These are phyloP conservation scores for Pogonomyrmex barbatus DNA, from an alignment of 1,140 invertebrate species.

Conservation along the genomic window DNA sequence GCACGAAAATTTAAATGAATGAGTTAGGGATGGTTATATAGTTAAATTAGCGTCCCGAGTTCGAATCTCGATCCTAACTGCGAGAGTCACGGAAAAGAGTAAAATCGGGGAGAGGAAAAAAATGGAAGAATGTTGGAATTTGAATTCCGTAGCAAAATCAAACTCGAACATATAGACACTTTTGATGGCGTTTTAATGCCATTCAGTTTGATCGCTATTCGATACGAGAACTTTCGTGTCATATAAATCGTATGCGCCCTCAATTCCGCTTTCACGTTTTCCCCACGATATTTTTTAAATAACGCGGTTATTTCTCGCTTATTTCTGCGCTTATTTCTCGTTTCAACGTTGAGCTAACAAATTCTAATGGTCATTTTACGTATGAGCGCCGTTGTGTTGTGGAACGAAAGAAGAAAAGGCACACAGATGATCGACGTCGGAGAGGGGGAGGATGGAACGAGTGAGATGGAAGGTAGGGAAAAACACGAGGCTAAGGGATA, in stretches of 20 bases:
- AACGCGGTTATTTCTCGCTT: no score
- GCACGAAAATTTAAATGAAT: conserved; percentile 43
- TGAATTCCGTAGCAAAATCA: neutral
- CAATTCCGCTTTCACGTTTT: neutral
- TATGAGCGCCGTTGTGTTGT: neutral
- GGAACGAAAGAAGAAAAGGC: neutral
- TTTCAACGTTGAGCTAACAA: neutral
- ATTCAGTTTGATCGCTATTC: conserved; percentile 15
- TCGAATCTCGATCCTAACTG: neutral
- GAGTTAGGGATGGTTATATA: conserved; percentile 1
- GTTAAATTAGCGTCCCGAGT: conserved; percentile 16
- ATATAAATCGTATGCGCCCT: neutral
- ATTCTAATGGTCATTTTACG: neutral
- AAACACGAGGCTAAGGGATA: conserved; percentile 49
- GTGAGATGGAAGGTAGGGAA: conserved; percentile 17
- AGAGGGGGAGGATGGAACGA: neutral
- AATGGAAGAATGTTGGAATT: neutral
- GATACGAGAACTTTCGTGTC: neutral
- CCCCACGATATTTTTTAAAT: neutral
- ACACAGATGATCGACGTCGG: no score
- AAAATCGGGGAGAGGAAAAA: neutral
- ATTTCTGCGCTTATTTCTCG: neutral
- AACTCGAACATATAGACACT: neutral
- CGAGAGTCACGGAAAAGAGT: neutral
- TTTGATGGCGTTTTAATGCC: conserved; percentile 1